Conservation (phyloP, 2,888 invertebrate species). For the Dasysyrphus albostriatus region DNA sequence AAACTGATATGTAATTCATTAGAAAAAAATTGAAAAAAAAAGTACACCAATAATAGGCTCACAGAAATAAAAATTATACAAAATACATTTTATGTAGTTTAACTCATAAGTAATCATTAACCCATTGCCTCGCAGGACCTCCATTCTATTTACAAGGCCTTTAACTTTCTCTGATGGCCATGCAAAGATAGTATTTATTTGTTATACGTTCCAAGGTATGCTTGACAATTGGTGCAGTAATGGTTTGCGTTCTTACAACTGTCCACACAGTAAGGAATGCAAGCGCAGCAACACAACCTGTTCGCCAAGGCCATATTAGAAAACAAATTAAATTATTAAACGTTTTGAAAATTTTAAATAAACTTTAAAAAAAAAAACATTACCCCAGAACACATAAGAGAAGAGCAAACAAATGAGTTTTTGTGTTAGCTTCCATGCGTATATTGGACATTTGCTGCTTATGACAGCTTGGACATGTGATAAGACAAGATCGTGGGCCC, state of each 20-base stretch:
- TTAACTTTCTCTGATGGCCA: not conserved
- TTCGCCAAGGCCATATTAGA: slow-evolving; percentile 4
- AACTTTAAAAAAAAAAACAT: not conserved
- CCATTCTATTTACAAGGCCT: not conserved
- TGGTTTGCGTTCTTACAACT: slow-evolving; percentile 80
- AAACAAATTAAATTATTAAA: not conserved
- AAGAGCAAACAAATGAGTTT: slow-evolving; percentile 79
- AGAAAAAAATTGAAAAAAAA: too few relatives aligned
- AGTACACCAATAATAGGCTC: too few relatives aligned
- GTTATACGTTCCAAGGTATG: slow-evolving; percentile 78
- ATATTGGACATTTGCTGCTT: slow-evolving; percentile 75
- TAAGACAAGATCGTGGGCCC: slow-evolving; percentile 50
- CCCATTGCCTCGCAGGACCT: not conserved
- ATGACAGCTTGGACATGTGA: slow-evolving; percentile 78
- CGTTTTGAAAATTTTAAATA: too few relatives aligned
- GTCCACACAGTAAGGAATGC: slow-evolving; percentile 79
- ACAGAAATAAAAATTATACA: not conserved
- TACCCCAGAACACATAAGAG: slow-evolving; percentile 75
- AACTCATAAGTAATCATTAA: not conserved
- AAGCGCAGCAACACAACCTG: slow-evolving; percentile 78
- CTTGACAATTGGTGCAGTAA: slow-evolving; percentile 78
- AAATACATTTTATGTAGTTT: not conserved
- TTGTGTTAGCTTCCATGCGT: slow-evolving; percentile 75
- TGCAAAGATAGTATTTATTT: slow-evolving; percentile 72
- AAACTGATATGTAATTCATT: too few relatives aligned